Conservation (phyloP, 2,797 vertebrate genomes). For the Eleutherodactylus coqui region DNA sequence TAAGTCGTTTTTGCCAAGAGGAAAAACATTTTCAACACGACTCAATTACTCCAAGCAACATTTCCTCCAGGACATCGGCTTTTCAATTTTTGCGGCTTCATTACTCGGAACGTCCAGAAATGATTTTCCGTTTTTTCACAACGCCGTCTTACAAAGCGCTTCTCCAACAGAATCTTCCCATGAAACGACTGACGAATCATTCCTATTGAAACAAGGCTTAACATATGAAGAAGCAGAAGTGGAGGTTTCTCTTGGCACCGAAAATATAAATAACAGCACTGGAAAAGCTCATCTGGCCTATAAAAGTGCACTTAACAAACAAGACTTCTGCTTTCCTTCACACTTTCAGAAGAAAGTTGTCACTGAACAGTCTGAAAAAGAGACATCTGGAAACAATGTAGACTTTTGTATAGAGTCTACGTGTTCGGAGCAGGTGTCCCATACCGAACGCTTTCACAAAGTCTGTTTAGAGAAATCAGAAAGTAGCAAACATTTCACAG, state of each 20-base stretch:
- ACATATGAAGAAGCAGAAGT: constrained; percentile 12
- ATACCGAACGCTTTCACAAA: constrained; percentile 34
- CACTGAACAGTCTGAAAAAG: constrained; percentile 1
- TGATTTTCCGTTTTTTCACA: constrained; percentile 24
- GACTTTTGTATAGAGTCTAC: background rate
- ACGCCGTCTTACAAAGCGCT: constrained; percentile 17
- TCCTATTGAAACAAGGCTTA: background rate
- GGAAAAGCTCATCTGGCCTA: constrained; percentile 1
- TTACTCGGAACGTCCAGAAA: constrained; percentile 31
- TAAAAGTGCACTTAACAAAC: constrained; percentile 14
- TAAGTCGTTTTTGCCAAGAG: constrained; percentile 31
- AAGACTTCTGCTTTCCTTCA: constrained; percentile 40
- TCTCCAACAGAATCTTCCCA: background rate
- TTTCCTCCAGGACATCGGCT: constrained; percentile 28
- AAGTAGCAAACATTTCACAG: background rate
- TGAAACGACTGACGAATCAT: constrained; percentile 26
- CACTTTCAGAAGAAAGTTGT: background rate
- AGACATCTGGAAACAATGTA: background rate
- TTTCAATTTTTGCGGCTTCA: constrained; percentile 33
- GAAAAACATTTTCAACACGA: constrained; percentile 33
- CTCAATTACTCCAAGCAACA: constrained; percentile 31
- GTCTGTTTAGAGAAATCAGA: constrained; percentile 1
- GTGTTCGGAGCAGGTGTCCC: background rate
- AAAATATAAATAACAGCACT: background rate
- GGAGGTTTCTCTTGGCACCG: background rate